Base-by-base conservation (phyloP, 2,797 vertebrate genomes). In the Falco naumanni region DNA sequence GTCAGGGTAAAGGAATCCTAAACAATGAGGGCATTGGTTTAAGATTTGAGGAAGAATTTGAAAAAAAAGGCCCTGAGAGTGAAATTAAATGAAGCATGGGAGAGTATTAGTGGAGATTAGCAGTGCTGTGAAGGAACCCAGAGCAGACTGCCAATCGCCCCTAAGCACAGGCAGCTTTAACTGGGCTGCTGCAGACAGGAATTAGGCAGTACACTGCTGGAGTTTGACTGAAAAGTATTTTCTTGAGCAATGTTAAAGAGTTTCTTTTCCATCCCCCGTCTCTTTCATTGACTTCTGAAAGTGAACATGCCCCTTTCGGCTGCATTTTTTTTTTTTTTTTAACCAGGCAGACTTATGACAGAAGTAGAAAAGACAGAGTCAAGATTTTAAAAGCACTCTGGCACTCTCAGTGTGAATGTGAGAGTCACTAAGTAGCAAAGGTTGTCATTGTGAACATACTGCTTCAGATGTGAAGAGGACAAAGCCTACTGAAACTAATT, bases 21-120 rank as follows among this genome's bases (percentile, higher is more conserved):
- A 97, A 98, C 97, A 97, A 97, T 97, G 89, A 97, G 84, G 93
- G 89, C 97, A 97, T 95, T 97, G 96, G 95, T 96, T 95, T 97
- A 96, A 97, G 96, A 97, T 95, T 97, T 96, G 95, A 95, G 93
- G 96, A 97, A 95, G 88, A 96, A 96, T 97, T 97, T 96, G 82
- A 97, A 92, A 97, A 94, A 95, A 94, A 95, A 80, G 95, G 87
- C 92, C 91, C 91, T 93, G 92, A 91, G 96, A 96, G 93, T 96
- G 95, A 96, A 97, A 97, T 97, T 95, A 98, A 98, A 97, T 97
- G 96, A 97, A 97, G 96, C 96, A 97, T 97, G 94, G 96, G 96
- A 96, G 96, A 97, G 96, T 95, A 97, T 96, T 97, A 98, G 96
- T 79, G 90, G 84, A 97, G 97, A 97, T 98, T 98, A 97, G 96